Base-by-base conservation (phyloP, 2,113 vertebrate genomes). In the Pristiophorus japonicus region DNA sequence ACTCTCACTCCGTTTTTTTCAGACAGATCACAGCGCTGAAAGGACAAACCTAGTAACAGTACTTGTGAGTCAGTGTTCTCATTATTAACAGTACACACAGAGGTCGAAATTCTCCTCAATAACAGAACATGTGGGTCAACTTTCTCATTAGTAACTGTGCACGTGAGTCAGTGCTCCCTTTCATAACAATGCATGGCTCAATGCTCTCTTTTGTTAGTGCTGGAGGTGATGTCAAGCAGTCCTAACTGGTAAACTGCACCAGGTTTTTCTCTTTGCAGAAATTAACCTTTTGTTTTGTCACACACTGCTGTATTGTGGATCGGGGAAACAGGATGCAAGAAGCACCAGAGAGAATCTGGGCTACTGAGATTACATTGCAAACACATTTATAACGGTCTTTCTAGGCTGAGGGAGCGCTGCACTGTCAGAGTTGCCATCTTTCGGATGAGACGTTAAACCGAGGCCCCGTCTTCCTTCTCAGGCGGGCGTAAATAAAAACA, bases 11-110 rank as follows among this genome's bases (percentile, higher is more conserved):
- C 24, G 47, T n/a, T 51, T 63, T 63, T 73, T 85, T 47, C 42
- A 85, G 51, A 45, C 84, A 96, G 73, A 96, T 73, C 96, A 96
- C 96, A 96, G 94, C 45, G 95, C 95, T 96, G 96, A 96, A 96
- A 66, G 75, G 38, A 73, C 65, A 38, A 34, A 90, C 81, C 14
- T 96, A 14, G 24, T 70, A 94, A 67, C 34, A 20, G 27, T 11
- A 90, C 10, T 34, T 12, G 51, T 34, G 27, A 11, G 38, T 45
- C 78, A 81, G 45, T 42, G 38, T 42, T 45, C 38, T 81, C 78
- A n/a, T 42, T 81, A 81, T 42, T 8, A 81, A 45, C 20, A 81
- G 78, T 42, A 42, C 38, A 42, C 38, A 81, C 18, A 7, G 42
- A 2, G 16, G 4, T 20, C 78, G 45, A 38, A 42, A 18, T 81